Evolutionary conservation across 2,113 vertebrate genomes (phyloP).

Genomic region (Oxygymnocypris stewartii): DNA sequence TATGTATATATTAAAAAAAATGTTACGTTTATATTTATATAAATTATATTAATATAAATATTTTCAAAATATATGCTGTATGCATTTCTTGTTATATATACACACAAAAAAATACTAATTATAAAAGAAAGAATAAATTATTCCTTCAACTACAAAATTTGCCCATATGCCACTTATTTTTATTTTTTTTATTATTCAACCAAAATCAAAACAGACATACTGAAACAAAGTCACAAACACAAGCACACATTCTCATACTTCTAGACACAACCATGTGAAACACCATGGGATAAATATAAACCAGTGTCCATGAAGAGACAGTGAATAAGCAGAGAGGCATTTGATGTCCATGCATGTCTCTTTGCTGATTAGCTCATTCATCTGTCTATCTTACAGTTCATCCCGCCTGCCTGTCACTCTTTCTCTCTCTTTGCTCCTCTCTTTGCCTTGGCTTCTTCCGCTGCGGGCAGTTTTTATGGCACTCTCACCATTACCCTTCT

Average conservation of each 20-base stretch:
- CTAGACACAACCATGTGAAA: neutral
- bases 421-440: constrained; percentile 65
- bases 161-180: neutral
- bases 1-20: no score
- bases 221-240: neutral
- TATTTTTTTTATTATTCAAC: neutral
- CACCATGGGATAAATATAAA: constrained; percentile 14
- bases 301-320: neutral
- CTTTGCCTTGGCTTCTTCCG: constrained; percentile 68
- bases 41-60: no score
- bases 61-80: no score
- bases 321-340: neutral
- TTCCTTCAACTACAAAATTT: neutral
- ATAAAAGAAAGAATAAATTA: neutral
- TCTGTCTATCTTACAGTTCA: constrained; percentile 69
- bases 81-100: no score
- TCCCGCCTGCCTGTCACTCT: constrained; percentile 68
- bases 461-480: constrained; percentile 53
- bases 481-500: constrained; percentile 53
- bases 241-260: neutral
- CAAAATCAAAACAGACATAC: constrained; percentile 7
- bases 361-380: constrained; percentile 26
- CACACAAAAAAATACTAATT: neutral
- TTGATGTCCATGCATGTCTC: constrained; percentile 15
- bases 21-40: no score